phyloP scores from a whole-genome alignment of 2,113 vertebrate species.

The Archilochus colubris region DNA sequence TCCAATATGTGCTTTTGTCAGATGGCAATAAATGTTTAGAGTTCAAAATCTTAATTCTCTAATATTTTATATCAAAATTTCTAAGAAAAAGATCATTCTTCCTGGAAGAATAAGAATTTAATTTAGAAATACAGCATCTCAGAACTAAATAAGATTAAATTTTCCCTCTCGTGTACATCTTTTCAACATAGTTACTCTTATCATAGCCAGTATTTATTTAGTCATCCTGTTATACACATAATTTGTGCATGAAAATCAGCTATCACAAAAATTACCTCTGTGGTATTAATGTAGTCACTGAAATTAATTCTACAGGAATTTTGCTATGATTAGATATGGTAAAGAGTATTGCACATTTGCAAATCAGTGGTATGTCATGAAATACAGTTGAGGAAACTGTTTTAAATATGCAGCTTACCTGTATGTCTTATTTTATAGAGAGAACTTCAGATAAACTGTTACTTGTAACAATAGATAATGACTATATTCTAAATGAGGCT shows the following conservation, averaged over 20 bases:
- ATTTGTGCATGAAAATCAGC: neutral
- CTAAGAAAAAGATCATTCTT: neutral
- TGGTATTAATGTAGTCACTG: neutral
- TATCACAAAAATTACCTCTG: neutral
- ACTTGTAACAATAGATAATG: neutral
- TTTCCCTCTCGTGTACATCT: neutral
- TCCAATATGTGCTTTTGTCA: neutral
- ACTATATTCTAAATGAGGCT: neutral
- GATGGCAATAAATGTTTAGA: neutral
- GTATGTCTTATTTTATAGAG: neutral
- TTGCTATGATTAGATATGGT: neutral
- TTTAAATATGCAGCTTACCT: neutral
- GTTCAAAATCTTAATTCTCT: neutral
- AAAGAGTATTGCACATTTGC: neutral
- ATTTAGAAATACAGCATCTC: neutral
- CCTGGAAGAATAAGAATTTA: neutral
- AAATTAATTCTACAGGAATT: constrained; percentile 4
- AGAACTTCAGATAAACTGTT: neutral
- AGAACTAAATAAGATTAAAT: neutral
- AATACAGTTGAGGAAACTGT: neutral
- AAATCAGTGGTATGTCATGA: neutral
- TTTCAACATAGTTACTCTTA: neutral
- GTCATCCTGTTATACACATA: neutral
- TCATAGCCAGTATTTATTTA: neutral
- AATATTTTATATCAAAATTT: neutral